phyloP scores from a whole-genome alignment of 2,888 invertebrate genomes.

The Pegoplata infirma region DNA sequence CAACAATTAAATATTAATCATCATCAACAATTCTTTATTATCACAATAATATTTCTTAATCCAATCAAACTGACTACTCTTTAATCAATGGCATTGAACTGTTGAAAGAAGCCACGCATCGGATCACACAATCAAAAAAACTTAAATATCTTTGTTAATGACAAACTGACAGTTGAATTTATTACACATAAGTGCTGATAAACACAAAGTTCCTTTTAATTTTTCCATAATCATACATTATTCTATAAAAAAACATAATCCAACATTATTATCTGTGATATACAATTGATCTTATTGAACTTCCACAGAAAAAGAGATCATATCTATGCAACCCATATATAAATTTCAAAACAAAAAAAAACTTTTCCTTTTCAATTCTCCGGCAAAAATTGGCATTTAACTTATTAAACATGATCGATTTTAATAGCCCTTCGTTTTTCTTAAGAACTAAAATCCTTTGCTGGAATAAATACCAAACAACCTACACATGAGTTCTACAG shows the following conservation, averaged over 20 bases:
- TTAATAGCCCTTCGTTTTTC: neutral
- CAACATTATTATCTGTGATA: neutral
- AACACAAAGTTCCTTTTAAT: neutral
- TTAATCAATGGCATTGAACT: neutral
- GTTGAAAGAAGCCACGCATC: neutral
- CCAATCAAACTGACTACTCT: conserved; percentile 12
- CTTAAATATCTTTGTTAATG: conserved; percentile 2
- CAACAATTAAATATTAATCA: too few species aligned
- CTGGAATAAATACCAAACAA: too few species aligned
- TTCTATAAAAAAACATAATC: too few species aligned
- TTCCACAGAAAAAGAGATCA: neutral
- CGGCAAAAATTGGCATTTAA: neutral
- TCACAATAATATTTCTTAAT: conserved; percentile 4
- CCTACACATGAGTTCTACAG: neutral
- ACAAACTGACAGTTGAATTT: conserved; percentile 2
- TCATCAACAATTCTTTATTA: neutral
- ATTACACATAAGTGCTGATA: neutral
- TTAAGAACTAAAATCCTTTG: neutral
- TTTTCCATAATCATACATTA: neutral
- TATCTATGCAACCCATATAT: neutral
- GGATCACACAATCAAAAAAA: neutral
- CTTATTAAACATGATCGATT: conserved; percentile 13
- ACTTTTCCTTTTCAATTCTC: neutral
- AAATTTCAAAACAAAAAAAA: neutral
- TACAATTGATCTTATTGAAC: conserved; percentile 22